These are phyloP conservation scores for Dasyurus viverrinus DNA, from an alignment of 2,113 vertebrate species.

Conservation along the genomic window DNA sequence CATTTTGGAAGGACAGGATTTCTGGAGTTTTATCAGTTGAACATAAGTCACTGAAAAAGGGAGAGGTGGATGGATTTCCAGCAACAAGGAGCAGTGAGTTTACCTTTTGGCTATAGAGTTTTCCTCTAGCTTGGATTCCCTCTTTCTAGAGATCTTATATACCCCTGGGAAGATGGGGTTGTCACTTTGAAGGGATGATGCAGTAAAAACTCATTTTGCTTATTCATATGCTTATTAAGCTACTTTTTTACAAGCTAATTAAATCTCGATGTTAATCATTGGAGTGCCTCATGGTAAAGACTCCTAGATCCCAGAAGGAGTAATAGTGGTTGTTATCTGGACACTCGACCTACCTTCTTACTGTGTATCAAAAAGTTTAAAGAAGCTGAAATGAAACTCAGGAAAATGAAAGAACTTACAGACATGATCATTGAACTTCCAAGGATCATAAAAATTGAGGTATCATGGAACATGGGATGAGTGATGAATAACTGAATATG, in stretches of 20 bases:
- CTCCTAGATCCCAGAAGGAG: not conserved
- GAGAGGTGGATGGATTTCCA: not conserved
- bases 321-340: not conserved
- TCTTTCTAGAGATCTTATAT: not conserved
- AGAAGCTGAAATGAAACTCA: not conserved
- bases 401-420: not conserved
- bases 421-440: not conserved
- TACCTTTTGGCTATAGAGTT: not conserved
- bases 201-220: not conserved
- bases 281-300: not conserved
- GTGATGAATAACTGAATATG: not conserved
- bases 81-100: not conserved
- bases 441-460: not conserved
- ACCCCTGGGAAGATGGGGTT: not conserved
- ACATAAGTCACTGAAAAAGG: not conserved
- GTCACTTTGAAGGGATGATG: not conserved
- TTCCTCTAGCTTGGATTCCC: not conserved
- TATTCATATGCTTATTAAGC: not conserved
- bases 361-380: not conserved
- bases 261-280: not conserved
- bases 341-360: not conserved
- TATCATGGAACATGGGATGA: not conserved
- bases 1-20: not conserved
- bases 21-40: not conserved
- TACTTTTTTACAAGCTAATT: not conserved